Evolutionary conservation across 1,140 invertebrate genomes (phyloP).

Genomic region (Sitodiplosis mosellana): DNA sequence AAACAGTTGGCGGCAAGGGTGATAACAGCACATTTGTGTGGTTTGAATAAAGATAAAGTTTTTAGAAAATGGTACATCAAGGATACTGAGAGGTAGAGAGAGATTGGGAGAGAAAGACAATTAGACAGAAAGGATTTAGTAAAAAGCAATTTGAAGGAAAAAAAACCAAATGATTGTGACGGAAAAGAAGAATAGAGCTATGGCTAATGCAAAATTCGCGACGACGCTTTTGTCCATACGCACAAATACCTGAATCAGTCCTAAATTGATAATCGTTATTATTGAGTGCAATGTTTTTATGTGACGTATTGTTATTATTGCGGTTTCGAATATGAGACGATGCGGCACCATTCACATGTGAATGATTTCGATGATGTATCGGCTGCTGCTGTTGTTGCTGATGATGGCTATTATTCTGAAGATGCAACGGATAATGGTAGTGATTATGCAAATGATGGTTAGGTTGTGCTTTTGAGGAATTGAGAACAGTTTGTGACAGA

Average conservation of each 20-base stretch:
- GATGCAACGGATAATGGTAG: too few species aligned
- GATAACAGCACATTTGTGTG: background rate
- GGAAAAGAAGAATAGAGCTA: background rate
- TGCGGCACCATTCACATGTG: background rate
- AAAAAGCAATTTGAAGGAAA: background rate
- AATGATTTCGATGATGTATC: background rate
- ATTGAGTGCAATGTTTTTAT: conserved; percentile 22
- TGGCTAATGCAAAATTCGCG: background rate
- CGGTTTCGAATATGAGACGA: conserved; percentile 1
- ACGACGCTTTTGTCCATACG: background rate
- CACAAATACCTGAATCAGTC: conserved; percentile 8
- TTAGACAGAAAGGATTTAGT: too few species aligned
- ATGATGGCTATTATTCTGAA: background rate
- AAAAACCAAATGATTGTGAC: background rate
- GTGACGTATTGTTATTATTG: background rate
- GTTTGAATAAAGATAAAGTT: too few species aligned
- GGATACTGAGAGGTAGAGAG: too few species aligned
- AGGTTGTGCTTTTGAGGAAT: background rate
- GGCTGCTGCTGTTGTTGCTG: background rate
- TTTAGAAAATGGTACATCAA: too few species aligned
- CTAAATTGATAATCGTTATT: conserved; percentile 24
- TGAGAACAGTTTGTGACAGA: too few species aligned
- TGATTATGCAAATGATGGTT: background rate
- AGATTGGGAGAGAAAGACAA: too few species aligned
- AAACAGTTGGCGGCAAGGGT: background rate